These are phyloP conservation scores for Tiaroga cobitis DNA, from an alignment of 2,797 vertebrate genomes.

Conservation along the genomic window DNA sequence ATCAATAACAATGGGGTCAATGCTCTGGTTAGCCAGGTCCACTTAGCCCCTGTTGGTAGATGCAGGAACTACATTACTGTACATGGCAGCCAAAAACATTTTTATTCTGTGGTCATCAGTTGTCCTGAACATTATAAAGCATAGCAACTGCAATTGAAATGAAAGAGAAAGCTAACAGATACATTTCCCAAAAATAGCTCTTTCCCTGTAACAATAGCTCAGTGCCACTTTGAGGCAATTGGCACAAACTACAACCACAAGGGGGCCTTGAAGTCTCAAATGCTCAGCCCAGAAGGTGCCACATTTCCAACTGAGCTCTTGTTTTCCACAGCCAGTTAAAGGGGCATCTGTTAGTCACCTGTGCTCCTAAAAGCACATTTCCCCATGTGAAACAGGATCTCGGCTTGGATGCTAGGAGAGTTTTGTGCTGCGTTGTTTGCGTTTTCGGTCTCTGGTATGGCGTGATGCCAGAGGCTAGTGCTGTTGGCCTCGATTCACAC, in stretches of 20 bases:
- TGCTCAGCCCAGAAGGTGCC: constrained; percentile 23
- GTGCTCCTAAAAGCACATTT: constrained; percentile 56
- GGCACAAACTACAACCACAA: constrained; percentile 42
- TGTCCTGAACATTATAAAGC: background rate
- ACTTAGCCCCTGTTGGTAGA: background rate
- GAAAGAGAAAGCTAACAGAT: background rate
- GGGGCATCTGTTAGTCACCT: constrained; percentile 66
- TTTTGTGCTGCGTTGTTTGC: constrained; percentile 66
- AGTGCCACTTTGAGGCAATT: background rate
- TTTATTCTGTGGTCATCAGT: background rate
- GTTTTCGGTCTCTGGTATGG: constrained; percentile 63
- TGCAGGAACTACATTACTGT: background rate
- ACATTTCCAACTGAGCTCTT: constrained; percentile 53
- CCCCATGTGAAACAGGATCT: constrained; percentile 65
- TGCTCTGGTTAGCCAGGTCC: background rate
- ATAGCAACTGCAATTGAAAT: background rate
- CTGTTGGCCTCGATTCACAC: constrained; percentile 68
- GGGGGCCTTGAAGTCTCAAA: constrained; percentile 45
- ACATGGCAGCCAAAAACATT: background rate
- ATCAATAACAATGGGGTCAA: background rate
- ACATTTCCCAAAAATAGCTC: background rate
- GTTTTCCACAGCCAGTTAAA: constrained; percentile 63
- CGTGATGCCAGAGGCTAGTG: constrained; percentile 62
- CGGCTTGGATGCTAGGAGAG: constrained; percentile 58
- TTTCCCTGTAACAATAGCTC: constrained; percentile 11